Percentiles rank a stretch among this genome's conserved stretches.
Evolutionary conservation across 2,888 invertebrate species (phyloP).

Genomic region (Drosophila kambysellisi): DNA sequence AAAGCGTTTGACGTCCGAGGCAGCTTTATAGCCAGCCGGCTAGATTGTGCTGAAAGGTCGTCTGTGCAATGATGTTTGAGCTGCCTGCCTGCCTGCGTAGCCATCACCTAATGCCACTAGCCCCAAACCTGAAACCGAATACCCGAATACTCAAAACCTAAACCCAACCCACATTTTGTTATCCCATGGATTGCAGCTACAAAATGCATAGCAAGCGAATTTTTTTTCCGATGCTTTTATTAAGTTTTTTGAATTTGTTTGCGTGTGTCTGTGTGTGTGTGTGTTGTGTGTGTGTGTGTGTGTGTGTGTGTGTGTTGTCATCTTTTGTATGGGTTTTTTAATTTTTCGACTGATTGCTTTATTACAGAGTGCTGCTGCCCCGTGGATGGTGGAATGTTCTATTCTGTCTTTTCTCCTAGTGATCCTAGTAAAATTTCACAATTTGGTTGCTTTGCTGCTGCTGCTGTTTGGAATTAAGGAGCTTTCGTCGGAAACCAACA

Average conservation of each 20-base stretch:
- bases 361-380: constrained; percentile 50
- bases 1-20: constrained; percentile 47
- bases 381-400: constrained; percentile 9
- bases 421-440: constrained; percentile 5
- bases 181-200: constrained; percentile 50
- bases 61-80: constrained; percentile 55
- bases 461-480: not conserved
- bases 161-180: constrained; percentile 32
- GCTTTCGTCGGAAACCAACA: constrained; percentile 50
- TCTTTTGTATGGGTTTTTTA: constrained; percentile 61
- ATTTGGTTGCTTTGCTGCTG: constrained; percentile 5
- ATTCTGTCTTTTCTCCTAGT: constrained; percentile 12
- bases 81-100: constrained; percentile 22
- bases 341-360: constrained; percentile 70
- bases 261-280: constrained; percentile 8
- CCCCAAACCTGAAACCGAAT: constrained; percentile 29
- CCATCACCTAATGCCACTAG: constrained; percentile 42
- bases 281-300: constrained; percentile 6
- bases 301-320: constrained; percentile 36
- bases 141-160: constrained; percentile 3
- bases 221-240: constrained; percentile 39
- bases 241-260: constrained; percentile 26
- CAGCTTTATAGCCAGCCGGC: constrained; percentile 2
- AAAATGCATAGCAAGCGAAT: constrained; percentile 46
- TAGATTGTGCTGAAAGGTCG: constrained; percentile 38